phyloP scores from a whole-genome alignment of 35 echinoderm and acorn worm species.

The Ophioderma brevispina region DNA sequence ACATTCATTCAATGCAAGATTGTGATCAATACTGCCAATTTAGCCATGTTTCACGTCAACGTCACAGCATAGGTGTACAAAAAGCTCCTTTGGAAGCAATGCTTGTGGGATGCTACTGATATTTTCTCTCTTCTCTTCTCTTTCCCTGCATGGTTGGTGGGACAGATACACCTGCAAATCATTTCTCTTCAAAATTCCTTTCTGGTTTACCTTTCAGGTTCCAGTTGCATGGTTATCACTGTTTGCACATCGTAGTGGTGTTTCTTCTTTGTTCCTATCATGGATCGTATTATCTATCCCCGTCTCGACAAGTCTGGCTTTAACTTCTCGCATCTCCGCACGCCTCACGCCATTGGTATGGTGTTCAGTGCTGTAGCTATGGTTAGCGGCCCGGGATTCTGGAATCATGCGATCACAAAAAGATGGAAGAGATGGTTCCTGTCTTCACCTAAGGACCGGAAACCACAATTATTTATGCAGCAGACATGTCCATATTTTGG shows the following conservation, averaged over 20 bases:
- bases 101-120: too few relatives aligned
- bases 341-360: slow-evolving; percentile 84
- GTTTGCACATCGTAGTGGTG: slow-evolving; percentile 74
- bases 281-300: slow-evolving; percentile 82
- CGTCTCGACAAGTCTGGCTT: slow-evolving; percentile 51
- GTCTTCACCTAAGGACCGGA: background rate
- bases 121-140: too few relatives aligned
- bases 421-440: background rate
- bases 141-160: too few relatives aligned
- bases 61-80: too few relatives aligned
- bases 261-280: slow-evolving; percentile 71
- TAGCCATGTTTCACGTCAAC: too few relatives aligned
- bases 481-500: slow-evolving; percentile 69
- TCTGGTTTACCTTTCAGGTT: slow-evolving; percentile 51
- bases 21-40: too few relatives aligned
- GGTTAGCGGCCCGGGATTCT: slow-evolving; percentile 52
- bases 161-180: too few relatives aligned
- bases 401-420: slow-evolving; percentile 38
- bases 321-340: slow-evolving; percentile 72
- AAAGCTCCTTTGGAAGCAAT: too few relatives aligned
- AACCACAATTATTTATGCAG: slow-evolving; percentile 50
- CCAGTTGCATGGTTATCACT: slow-evolving; percentile 77
- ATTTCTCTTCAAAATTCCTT: too few relatives aligned
- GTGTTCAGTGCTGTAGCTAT: slow-evolving; percentile 81
- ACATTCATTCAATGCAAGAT: too few relatives aligned